phyloP scores from a whole-genome alignment of 2,113 vertebrate genomes.

The Crypturellus undulatus region DNA sequence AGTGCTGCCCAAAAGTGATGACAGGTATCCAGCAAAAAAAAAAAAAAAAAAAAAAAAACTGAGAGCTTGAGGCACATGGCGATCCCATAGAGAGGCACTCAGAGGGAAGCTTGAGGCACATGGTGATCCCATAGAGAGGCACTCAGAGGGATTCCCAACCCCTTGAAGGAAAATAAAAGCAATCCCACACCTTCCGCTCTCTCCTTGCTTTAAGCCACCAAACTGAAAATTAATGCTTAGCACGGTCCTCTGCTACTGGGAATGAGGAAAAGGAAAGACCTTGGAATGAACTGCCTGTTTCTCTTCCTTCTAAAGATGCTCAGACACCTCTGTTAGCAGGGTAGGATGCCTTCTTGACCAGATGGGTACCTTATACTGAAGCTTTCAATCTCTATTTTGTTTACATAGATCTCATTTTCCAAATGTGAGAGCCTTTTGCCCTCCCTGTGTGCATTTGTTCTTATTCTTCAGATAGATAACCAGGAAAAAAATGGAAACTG shows the following conservation, averaged over 20 bases:
- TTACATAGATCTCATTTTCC: background rate
- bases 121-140: background rate
- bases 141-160: background rate
- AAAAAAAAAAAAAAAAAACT: background rate
- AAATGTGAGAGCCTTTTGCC: background rate
- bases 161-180: background rate
- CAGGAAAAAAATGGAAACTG: background rate
- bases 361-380: background rate
- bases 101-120: background rate
- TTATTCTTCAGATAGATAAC: slow-evolving; percentile 3
- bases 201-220: background rate
- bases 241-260: background rate
- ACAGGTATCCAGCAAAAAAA: background rate
- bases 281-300: background rate
- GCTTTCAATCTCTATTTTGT: background rate
- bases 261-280: background rate
- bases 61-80: background rate
- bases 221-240: background rate
- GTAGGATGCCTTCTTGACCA: background rate
- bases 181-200: background rate
- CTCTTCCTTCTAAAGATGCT: background rate
- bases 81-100: background rate
- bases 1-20: background rate
- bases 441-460: background rate
- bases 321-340: background rate